Conservation (phyloP, 2,113 vertebrate genomes). For the Glaucomys volans region DNA sequence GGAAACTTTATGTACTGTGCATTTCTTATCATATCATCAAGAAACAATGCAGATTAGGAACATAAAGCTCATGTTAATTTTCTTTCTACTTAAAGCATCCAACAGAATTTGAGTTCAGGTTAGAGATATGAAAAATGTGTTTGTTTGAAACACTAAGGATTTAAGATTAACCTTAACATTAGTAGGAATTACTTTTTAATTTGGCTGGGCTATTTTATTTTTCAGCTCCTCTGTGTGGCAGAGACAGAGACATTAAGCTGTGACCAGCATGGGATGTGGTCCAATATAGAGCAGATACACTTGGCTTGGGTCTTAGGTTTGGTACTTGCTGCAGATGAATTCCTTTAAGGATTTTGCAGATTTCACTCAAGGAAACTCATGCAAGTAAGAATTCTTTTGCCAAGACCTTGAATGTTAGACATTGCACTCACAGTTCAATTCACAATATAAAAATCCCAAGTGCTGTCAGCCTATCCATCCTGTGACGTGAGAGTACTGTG, state of each 20-base stretch:
- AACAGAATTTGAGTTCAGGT: neutral
- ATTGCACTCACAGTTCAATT: neutral
- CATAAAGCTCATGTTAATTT: neutral
- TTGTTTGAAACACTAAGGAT: neutral
- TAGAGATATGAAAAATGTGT: neutral
- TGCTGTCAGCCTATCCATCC: neutral
- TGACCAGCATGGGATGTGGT: neutral
- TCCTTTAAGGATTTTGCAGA: slow-evolving; percentile 12
- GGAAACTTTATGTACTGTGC: neutral
- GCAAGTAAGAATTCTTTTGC: neutral
- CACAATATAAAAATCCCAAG: neutral
- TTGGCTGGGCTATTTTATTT: neutral
- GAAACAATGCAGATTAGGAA: neutral
- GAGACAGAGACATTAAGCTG: neutral
- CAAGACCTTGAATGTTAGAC: neutral
- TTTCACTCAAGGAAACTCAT: neutral
- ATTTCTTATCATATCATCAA: neutral
- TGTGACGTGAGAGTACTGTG: neutral
- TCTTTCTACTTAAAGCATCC: neutral
- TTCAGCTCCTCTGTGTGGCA: neutral
- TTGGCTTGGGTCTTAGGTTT: neutral
- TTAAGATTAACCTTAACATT: neutral
- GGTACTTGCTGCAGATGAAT: neutral
- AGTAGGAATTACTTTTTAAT: slow-evolving; percentile 16
- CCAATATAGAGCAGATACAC: neutral